Base-by-base conservation (phyloP, 23 tunicate species). In the Halocynthia roretzi region DNA sequence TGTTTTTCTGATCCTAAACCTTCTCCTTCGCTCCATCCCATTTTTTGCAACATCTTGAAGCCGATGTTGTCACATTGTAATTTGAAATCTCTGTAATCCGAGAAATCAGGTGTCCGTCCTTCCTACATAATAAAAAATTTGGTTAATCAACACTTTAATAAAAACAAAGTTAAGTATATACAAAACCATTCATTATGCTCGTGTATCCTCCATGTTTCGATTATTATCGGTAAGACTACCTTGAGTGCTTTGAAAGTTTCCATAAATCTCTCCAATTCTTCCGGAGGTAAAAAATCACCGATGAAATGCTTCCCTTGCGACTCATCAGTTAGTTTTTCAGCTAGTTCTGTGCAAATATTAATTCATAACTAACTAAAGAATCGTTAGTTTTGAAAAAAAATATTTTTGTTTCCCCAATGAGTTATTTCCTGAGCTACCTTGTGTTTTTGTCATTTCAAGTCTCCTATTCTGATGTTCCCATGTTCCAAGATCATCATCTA, bases 1-100 rank as follows among this genome's bases (percentile, higher is more conserved):
- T 92, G 92, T 6, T 83, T 80, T 18, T 78, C 92, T 19, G 82
- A 82, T 17, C 98, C 98, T 61, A 92, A 75, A 6, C 98, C 98
- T 61, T 86, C 75, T 57, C 98, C 98, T 82, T 92, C 98, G 55
- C 74, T 79, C 98, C 98, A 92, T 51, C 98, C 98, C 98, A 92
- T 92, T 83, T 86, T 92, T 61, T 83, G 85, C 21, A 92, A 76
- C 98, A 92, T 92, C 83, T 92, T 86, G 68, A 92, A 92, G 7
- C 98, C 98, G 56, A 92, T 77, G 75, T 92, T 92, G 71, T 92
- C 98, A 71, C 98, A 92, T 62, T 92, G 90, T 49, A 92, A 76
- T 79, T 92, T 92, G 68, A 92, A 92, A 54, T 92, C 98, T 68
- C 86, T 92, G 62, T 92, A 92, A 77, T 92, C 98, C 0, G 98